phyloP scores from a whole-genome alignment of 2,113 vertebrate species.

The Nothoprocta pentlandii region DNA sequence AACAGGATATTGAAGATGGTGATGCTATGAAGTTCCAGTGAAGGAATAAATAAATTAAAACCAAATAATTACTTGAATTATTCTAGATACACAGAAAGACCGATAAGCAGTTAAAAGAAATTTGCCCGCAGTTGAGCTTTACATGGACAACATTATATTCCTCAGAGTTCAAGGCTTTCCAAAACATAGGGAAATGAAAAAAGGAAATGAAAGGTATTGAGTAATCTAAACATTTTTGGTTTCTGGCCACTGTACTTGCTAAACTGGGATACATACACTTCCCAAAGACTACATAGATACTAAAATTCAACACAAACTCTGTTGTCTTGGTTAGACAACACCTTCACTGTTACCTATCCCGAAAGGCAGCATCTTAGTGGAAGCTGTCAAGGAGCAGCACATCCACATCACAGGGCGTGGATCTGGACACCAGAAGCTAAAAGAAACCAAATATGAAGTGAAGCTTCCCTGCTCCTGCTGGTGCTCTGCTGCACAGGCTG shows the following conservation, averaged over 20 bases:
- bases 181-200: constrained; percentile 83
- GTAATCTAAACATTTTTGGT: constrained; percentile 78
- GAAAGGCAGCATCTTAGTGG: background rate
- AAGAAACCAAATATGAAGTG: background rate
- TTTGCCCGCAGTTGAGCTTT: background rate
- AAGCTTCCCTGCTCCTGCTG: background rate
- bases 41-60: background rate
- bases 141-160: constrained; percentile 59
- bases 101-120: background rate
- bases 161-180: constrained; percentile 67
- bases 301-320: constrained; percentile 57
- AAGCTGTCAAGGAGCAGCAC: background rate
- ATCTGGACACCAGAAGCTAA: background rate
- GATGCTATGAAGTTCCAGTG: background rate
- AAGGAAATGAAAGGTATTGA: constrained; percentile 83
- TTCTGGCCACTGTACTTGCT: constrained; percentile 70
- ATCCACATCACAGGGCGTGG: background rate
- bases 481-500: background rate
- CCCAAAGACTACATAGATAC: constrained; percentile 60
- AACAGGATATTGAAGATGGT: background rate
- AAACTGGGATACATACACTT: constrained; percentile 74
- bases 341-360: background rate
- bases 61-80: background rate
- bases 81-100: background rate
- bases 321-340: background rate